These are phyloP conservation scores for Drosophila arawakana DNA, from an alignment of 1,140 invertebrate species.

Conservation along the genomic window DNA sequence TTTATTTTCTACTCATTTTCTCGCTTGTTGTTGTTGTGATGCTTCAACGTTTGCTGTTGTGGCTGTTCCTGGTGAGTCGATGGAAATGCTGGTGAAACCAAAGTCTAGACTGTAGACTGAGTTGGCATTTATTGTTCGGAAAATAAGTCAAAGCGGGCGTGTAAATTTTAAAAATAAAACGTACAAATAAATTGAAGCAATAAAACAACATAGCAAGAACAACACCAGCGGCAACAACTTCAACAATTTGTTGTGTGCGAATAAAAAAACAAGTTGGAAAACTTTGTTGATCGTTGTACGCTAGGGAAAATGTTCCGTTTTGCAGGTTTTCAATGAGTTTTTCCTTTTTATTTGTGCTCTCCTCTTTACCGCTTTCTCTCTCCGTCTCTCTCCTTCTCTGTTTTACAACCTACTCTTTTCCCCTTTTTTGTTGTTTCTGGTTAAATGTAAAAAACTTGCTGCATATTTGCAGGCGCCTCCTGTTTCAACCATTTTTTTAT, in stretches of 20 bases:
- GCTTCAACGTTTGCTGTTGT: slow-evolving; percentile 1
- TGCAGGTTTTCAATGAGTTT: slow-evolving; percentile 50
- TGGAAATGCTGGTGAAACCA: slow-evolving; percentile 41
- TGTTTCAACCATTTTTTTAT: slow-evolving; percentile 43
- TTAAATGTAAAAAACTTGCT: slow-evolving; percentile 63
- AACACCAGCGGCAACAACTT: slow-evolving; percentile 29
- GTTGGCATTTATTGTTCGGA: slow-evolving; percentile 67
- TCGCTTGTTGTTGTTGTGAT: slow-evolving; percentile 1
- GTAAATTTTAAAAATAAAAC: slow-evolving; percentile 53
- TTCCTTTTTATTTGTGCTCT: neutral
- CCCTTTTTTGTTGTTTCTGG: neutral
- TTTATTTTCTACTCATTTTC: neutral
- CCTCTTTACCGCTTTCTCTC: neutral
- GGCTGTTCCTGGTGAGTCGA: slow-evolving; percentile 18
- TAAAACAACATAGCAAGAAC: slow-evolving; percentile 37
- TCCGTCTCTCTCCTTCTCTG: neutral
- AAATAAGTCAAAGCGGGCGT: slow-evolving; percentile 69
- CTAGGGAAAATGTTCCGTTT: slow-evolving; percentile 39
- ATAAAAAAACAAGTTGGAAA: slow-evolving; percentile 38
- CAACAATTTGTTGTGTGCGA: slow-evolving; percentile 42
- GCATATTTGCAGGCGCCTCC: slow-evolving; percentile 63
- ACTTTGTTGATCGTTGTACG: slow-evolving; percentile 46
- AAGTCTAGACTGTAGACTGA: slow-evolving; percentile 73
- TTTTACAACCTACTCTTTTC: neutral
- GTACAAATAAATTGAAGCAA: slow-evolving; percentile 54